A percentile compares a stretch with the other conserved stretches of the same genome.
These are phyloP conservation scores for Pygathrix nemaeus DNA, from an alignment of 2,113 vertebrate genomes.

Conservation along the genomic window DNA sequence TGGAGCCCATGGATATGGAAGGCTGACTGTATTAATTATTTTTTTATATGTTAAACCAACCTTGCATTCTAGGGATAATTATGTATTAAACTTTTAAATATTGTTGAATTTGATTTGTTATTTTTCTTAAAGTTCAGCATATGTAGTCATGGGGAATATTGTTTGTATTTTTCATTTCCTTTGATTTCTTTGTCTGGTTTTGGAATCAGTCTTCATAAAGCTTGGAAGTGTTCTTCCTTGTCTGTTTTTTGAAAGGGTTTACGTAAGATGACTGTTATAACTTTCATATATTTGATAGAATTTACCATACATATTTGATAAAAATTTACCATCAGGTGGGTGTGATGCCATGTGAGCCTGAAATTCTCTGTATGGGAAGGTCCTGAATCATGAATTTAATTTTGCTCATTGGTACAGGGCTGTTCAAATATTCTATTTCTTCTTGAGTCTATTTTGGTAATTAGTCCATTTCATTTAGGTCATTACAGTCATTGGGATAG, in stretches of 20 bases:
- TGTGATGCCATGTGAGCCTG: neutral
- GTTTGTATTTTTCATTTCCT: neutral
- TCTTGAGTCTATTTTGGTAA: no score
- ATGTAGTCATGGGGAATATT: neutral
- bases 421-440: no score
- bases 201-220: neutral
- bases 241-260: neutral
- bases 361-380: neutral
- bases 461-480: no score
- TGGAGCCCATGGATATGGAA: no score
- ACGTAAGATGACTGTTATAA: neutral
- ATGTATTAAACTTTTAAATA: neutral
- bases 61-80: neutral
- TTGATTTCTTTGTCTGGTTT: neutral
- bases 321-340: neutral
- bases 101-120: neutral
- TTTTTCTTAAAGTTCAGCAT: neutral
- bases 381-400: neutral
- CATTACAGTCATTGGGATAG: no score
- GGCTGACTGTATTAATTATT: neutral
- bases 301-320: neutral
- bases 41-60: neutral
- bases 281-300: neutral
- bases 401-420: neutral
- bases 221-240: neutral